A percentile compares a stretch with the other conserved stretches of the same genome.
These are phyloP conservation scores for Cremastobaeus sp. DNA, from an alignment of 2,888 invertebrate species.

Conservation along the genomic window DNA sequence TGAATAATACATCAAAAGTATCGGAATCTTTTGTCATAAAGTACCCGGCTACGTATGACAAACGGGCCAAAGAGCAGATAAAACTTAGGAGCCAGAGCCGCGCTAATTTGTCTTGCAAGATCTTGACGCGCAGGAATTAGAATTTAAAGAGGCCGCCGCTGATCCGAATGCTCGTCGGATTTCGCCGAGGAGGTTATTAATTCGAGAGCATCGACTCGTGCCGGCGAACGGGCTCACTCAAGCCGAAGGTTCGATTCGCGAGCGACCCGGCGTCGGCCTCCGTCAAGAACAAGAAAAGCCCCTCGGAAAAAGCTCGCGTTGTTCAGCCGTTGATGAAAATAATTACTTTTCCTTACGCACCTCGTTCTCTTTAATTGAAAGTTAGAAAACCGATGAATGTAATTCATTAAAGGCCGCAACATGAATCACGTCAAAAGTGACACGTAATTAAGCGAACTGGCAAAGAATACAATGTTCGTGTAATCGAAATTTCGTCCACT, in stretches of 20 bases:
- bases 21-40: constrained; percentile 57
- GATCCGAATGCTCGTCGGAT: constrained; percentile 12
- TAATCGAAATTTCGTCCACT: constrained; percentile 27
- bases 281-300: too few species aligned
- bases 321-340: constrained; percentile 36
- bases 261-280: too few species aligned
- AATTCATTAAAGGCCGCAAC: constrained; percentile 29
- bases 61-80: constrained; percentile 30
- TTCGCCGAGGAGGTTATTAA: constrained; percentile 19
- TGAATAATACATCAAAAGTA: constrained; percentile 60
- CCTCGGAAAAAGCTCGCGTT: constrained; percentile 24
- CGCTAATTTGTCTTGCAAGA: constrained; percentile 34
- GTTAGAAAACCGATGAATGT: constrained; percentile 38
- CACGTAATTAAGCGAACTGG: constrained; percentile 36
- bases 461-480: constrained; percentile 34
- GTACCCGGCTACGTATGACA: constrained; percentile 34
- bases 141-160: neutral
- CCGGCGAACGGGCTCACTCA: constrained; percentile 7
- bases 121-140: neutral
- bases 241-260: constrained; percentile 28
- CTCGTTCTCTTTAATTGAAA: constrained; percentile 27
- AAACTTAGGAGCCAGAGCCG: constrained; percentile 28
- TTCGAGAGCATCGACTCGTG: constrained; percentile 15
- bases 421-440: constrained; percentile 45
- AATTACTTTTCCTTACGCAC: constrained; percentile 47